Conservation (phyloP, 2,113 vertebrate genomes). For the Sialia sialis region DNA sequence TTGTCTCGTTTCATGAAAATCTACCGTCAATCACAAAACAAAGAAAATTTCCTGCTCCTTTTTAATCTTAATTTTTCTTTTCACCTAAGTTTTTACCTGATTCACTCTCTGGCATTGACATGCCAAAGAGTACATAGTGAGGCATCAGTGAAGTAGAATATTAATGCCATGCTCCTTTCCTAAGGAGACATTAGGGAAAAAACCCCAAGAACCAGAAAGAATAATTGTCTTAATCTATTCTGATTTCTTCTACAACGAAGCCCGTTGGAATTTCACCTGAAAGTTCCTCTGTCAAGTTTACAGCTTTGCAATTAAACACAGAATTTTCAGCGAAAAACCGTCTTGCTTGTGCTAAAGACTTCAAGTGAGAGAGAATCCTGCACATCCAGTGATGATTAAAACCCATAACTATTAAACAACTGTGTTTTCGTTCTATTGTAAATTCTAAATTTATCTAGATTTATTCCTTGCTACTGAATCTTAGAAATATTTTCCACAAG, state of each 20-base stretch:
- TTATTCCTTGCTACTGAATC: not conserved
- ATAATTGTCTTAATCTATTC: not conserved
- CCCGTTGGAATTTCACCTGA: not conserved
- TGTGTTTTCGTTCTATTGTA: not conserved
- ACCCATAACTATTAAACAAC: not conserved
- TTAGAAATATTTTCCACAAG: not conserved
- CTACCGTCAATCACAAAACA: not conserved
- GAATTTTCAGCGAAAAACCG: not conserved
- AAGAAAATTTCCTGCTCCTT: not conserved
- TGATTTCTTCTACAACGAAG: not conserved
- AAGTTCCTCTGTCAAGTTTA: not conserved
- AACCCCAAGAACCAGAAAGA: not conserved
- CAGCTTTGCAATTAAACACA: not conserved
- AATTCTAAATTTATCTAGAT: not conserved
- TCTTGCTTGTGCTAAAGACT: not conserved
- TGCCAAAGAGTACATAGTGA: not conserved
- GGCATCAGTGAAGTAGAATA: not conserved
- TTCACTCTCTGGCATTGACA: not conserved
- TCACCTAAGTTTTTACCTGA: not conserved
- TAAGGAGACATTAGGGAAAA: not conserved
- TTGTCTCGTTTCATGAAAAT: not conserved
- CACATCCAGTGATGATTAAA: not conserved
- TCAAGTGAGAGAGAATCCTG: not conserved
- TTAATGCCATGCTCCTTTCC: not conserved
- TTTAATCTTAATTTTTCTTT: not conserved